A percentile compares a stretch with the other conserved stretches of the same genome.
These are phyloP conservation scores for Peucedramus taeniatus DNA, from an alignment of 2,113 vertebrate genomes.

Conservation along the genomic window DNA sequence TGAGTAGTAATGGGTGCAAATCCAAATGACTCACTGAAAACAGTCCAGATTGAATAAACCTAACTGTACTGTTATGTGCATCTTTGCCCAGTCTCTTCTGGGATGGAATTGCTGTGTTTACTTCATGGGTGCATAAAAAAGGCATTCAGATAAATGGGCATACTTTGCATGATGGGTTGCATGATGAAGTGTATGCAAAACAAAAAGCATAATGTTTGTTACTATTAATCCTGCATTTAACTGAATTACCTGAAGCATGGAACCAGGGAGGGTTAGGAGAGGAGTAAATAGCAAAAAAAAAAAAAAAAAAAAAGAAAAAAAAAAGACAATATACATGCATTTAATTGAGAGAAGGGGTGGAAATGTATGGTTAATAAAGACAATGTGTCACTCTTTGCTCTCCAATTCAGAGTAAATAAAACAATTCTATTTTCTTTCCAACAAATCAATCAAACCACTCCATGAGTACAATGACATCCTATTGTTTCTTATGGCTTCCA, in stretches of 20 bases:
- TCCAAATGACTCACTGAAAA: background rate
- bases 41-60: background rate
- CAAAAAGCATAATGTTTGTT: background rate
- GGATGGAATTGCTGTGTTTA: background rate
- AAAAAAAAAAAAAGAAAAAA: background rate
- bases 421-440: background rate
- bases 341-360: background rate
- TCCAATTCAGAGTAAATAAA: background rate
- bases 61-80: background rate
- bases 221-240: background rate
- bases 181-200: background rate
- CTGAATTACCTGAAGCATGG: background rate
- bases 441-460: background rate
- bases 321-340: background rate
- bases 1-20: background rate
- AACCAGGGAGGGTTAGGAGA: background rate
- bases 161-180: background rate
- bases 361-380: background rate
- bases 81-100: background rate
- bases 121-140: background rate
- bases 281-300: background rate
- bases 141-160: background rate
- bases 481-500: background rate
- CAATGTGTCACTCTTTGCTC: background rate
- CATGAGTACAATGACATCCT: background rate